A percentile compares a stretch with the other conserved stretches of the same genome.
These are phyloP conservation scores for Steromphala cineraria DNA, from an alignment of 2,888 invertebrate species.

Conservation along the genomic window DNA sequence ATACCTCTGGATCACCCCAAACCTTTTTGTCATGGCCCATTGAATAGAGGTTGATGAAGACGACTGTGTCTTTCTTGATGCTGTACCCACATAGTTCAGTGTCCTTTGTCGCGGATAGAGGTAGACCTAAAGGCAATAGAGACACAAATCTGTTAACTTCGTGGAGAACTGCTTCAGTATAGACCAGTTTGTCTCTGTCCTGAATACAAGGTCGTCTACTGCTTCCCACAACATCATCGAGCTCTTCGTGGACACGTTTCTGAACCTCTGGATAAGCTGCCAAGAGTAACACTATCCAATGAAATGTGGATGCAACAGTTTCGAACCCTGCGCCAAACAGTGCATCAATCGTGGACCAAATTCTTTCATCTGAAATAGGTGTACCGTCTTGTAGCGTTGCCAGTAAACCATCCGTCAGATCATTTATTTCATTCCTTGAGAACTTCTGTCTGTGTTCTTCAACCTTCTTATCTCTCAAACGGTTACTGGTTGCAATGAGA, in stretches of 20 bases:
- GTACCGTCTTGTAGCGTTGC: background rate
- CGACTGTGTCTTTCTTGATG: conserved; percentile 39
- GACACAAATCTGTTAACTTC: conserved; percentile 45
- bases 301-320: conserved; percentile 45
- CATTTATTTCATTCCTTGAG: conserved; percentile 37
- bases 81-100: conserved; percentile 34
- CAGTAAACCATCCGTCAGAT: conserved; percentile 49
- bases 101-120: conserved; percentile 45
- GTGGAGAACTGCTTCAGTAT: conserved; percentile 45
- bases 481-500: background rate
- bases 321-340: conserved; percentile 56
- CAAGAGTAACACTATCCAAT: conserved; percentile 48
- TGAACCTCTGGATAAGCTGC: conserved; percentile 45
- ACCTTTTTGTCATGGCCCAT: conserved; percentile 27
- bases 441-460: conserved; percentile 41
- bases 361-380: background rate
- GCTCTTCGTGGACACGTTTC: conserved; percentile 47
- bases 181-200: conserved; percentile 41
- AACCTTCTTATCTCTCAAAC: background rate
- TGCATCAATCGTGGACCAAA: conserved; percentile 30
- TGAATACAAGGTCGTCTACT: conserved; percentile 30
- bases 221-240: conserved; percentile 46
- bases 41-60: conserved; percentile 35
- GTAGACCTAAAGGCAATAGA: conserved; percentile 49
- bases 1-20: conserved; percentile 38